Percentiles rank a stretch among this genome's conserved stretches.
Conservation (phyloP, 2,888 invertebrate species). For the Apantesis nais region DNA sequence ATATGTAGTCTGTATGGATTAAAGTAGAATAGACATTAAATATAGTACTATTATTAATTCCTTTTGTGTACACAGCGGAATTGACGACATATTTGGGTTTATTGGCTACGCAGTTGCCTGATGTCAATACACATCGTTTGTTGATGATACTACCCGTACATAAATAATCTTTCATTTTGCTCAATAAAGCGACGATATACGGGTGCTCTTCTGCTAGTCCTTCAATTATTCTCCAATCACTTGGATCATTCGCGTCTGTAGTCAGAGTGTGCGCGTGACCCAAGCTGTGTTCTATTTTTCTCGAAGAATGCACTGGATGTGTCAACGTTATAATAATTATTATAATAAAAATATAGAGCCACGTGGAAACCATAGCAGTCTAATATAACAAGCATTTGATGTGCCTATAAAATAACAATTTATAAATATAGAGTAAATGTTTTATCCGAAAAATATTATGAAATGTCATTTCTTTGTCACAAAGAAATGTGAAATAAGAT, state of each 20-base stretch:
- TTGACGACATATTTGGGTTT: constrained; percentile 57
- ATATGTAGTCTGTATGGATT: constrained; percentile 61
- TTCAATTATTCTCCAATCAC: constrained; percentile 61
- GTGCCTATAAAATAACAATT: constrained; percentile 19
- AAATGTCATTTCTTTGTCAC: constrained; percentile 15
- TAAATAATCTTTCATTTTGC: constrained; percentile 51
- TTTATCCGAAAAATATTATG: constrained; percentile 9
- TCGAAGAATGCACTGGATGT: constrained; percentile 12
- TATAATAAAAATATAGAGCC: constrained; percentile 40
- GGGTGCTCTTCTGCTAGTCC: constrained; percentile 65
- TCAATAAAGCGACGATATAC: constrained; percentile 65
- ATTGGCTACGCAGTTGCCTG: constrained; percentile 61
- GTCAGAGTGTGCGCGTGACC: constrained; percentile 4
- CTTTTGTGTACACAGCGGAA: constrained; percentile 55
- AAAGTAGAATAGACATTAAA: constrained; percentile 53
- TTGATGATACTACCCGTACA: constrained; percentile 68
- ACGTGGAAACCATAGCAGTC: constrained; percentile 56
- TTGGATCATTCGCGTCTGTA: constrained; percentile 13
- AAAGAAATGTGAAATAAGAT: constrained; percentile 5
- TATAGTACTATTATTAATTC: constrained; percentile 46
- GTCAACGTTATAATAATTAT: constrained; percentile 30
- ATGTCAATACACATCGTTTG: constrained; percentile 62
- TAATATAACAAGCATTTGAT: constrained; percentile 43
- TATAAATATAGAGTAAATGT: not conserved
- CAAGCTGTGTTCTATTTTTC: constrained; percentile 1